phyloP scores from a whole-genome alignment of 2,797 vertebrate genomes.

The Coregonus suidteri region DNA sequence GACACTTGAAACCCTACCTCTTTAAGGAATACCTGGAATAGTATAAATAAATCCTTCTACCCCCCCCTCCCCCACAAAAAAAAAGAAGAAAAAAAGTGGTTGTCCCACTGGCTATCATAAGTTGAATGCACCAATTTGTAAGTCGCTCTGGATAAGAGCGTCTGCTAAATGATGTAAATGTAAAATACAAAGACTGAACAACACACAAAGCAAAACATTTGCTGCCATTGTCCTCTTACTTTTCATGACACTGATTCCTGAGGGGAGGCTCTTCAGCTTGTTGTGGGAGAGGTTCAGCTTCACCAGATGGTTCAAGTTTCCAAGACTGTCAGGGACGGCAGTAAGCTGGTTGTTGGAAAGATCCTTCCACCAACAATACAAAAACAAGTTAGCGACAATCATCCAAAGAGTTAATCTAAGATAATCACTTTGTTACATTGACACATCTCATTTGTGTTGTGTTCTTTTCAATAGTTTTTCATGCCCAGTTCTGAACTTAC shows the following conservation, averaged over 20 bases:
- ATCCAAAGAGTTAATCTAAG: neutral
- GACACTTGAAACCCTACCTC: too few species aligned
- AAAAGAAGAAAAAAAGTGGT: too few species aligned
- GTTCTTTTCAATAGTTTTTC: neutral
- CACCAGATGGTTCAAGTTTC: constrained; percentile 70
- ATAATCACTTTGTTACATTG: neutral
- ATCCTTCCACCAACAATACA: constrained; percentile 68
- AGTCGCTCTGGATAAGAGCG: too few species aligned
- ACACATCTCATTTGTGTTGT: neutral
- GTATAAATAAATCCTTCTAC: too few species aligned
- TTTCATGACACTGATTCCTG: constrained; percentile 79
- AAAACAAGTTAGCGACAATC: constrained; percentile 1
- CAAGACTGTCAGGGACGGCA: constrained; percentile 74
- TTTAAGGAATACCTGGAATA: too few species aligned
- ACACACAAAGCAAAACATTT: constrained; percentile 8
- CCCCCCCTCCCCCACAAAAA: too few species aligned
- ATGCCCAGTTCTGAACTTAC: constrained; percentile 62
- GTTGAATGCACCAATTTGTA: too few species aligned
- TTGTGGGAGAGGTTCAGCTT: constrained; percentile 80
- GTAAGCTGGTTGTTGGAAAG: constrained; percentile 80
- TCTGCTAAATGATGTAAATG: too few species aligned
- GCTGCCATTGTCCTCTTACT: constrained; percentile 67
- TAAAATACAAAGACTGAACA: neutral
- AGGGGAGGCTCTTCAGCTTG: constrained; percentile 77
- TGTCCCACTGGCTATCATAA: too few species aligned